A percentile compares a stretch with the other conserved stretches of the same genome.
phyloP scores from a whole-genome alignment of 2,888 invertebrate genomes.

The Megaustenia siamemsis region DNA sequence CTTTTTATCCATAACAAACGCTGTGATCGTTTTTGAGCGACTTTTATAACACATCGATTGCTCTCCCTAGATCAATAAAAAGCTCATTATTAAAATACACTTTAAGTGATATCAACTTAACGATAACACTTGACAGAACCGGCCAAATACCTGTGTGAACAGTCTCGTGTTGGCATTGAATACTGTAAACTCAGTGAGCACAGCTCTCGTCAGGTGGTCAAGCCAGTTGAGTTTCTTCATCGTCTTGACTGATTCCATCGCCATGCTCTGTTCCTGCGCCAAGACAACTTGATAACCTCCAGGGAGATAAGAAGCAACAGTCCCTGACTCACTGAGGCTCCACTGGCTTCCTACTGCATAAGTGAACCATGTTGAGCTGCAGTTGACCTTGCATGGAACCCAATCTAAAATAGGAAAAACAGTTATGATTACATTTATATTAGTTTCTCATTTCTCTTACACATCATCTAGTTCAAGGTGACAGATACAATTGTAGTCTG shows the following conservation, averaged over 20 bases:
- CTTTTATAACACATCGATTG: no score
- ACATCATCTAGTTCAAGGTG: no score
- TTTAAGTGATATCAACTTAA: no score
- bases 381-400: conserved; percentile 20
- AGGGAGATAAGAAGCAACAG: neutral
- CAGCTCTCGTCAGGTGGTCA: conserved; percentile 33
- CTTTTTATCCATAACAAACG: no score
- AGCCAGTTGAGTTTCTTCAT: conserved; percentile 2
- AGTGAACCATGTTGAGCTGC: neutral
- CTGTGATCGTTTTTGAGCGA: no score
- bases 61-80: no score
- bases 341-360: conserved; percentile 4
- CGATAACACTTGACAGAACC: no score
- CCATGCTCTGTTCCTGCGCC: conserved; percentile 7
- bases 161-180: conserved; percentile 42
- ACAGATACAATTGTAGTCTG: no score
- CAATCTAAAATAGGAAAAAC: conserved; percentile 46
- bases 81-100: no score
- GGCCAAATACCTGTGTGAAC: conserved; percentile 24
- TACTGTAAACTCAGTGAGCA: conserved; percentile 30
- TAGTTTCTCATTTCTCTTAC: no score
- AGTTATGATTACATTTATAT: no score
- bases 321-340: conserved; percentile 11
- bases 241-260: neutral
- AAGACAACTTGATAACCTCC: conserved; percentile 26